Evolutionary conservation across 2,113 vertebrate species (phyloP).

Genomic region (Grallaria varia): DNA sequence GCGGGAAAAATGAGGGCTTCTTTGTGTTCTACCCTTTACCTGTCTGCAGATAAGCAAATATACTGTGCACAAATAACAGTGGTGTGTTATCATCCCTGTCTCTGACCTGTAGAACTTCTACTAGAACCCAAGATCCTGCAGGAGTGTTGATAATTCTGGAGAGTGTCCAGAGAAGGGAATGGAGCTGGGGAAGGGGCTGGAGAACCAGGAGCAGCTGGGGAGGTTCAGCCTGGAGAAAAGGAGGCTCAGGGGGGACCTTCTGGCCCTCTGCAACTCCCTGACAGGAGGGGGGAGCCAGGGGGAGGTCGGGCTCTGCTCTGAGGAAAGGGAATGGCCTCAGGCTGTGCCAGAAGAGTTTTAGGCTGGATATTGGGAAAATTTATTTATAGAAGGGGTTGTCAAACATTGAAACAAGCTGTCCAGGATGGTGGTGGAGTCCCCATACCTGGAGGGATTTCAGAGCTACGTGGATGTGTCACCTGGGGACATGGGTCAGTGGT

Average conservation of each 20-base stretch:
- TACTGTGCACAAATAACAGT: background rate
- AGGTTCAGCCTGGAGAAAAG: background rate
- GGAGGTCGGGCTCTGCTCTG: fast-evolving
- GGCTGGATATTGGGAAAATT: fast-evolving
- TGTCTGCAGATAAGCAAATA: background rate
- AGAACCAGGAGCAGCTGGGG: fast-evolving
- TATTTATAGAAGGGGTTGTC: fast-evolving
- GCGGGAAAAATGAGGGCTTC: background rate
- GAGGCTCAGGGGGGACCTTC: background rate
- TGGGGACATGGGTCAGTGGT: background rate
- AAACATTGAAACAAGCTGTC: background rate
- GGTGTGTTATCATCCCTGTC: background rate
- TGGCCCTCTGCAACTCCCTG: background rate
- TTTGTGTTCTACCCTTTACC: background rate
- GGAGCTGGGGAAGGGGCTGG: background rate
- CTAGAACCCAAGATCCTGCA: fast-evolving
- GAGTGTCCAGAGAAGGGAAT: fast-evolving
- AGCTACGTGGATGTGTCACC: background rate
- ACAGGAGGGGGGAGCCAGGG: fast-evolving
- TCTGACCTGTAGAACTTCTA: background rate
- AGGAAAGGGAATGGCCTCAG: fast-evolving
- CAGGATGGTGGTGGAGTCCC: fast-evolving
- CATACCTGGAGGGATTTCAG: background rate
- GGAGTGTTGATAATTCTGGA: fast-evolving
- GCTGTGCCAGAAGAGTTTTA: fast-evolving